phyloP scores from a whole-genome alignment of 1,140 invertebrate genomes.

The Drosophila tropicalis region DNA sequence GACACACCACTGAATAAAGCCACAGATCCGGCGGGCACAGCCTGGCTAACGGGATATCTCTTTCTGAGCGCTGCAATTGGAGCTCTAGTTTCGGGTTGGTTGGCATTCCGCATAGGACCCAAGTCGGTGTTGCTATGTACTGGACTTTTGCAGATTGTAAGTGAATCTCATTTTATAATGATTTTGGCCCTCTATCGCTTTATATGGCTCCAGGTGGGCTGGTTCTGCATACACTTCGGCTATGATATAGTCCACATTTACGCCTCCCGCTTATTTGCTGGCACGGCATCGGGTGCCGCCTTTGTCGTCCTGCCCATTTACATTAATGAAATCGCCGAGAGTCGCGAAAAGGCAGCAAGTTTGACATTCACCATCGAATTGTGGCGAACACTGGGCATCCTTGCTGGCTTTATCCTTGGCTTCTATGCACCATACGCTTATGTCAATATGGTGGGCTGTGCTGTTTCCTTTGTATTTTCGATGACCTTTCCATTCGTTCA shows the following conservation, averaged over 20 bases:
- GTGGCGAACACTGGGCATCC: conserved; percentile 68
- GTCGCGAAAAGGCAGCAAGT: conserved; percentile 48
- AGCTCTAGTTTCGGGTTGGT: conserved; percentile 51
- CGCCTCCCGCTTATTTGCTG: conserved; percentile 83
- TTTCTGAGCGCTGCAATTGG: conserved; percentile 66
- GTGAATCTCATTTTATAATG: conserved; percentile 13
- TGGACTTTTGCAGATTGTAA: conserved; percentile 74
- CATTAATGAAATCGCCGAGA: conserved; percentile 84
- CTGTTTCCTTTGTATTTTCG: conserved; percentile 85
- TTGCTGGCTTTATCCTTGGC: conserved; percentile 60
- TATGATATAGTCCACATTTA: conserved; percentile 75
- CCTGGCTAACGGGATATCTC: conserved; percentile 58
- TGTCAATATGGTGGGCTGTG: conserved; percentile 76
- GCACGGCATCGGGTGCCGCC: conserved; percentile 83
- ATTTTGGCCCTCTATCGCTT: no score
- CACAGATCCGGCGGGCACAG: conserved; percentile 46
- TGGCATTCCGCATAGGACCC: conserved; percentile 67
- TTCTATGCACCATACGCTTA: conserved; percentile 51
- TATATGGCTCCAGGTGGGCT: conserved; percentile 24
- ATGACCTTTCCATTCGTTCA: conserved; percentile 85
- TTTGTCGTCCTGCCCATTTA: conserved; percentile 84
- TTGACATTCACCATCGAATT: conserved; percentile 67
- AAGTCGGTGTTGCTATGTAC: conserved; percentile 65
- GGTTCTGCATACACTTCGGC: conserved; percentile 77
- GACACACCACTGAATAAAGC: conserved; percentile 52